Percentiles rank a stretch among this genome's conserved stretches.
phyloP scores from a whole-genome alignment of 2,888 invertebrate species.

The Drosophila cyrtoloma region DNA sequence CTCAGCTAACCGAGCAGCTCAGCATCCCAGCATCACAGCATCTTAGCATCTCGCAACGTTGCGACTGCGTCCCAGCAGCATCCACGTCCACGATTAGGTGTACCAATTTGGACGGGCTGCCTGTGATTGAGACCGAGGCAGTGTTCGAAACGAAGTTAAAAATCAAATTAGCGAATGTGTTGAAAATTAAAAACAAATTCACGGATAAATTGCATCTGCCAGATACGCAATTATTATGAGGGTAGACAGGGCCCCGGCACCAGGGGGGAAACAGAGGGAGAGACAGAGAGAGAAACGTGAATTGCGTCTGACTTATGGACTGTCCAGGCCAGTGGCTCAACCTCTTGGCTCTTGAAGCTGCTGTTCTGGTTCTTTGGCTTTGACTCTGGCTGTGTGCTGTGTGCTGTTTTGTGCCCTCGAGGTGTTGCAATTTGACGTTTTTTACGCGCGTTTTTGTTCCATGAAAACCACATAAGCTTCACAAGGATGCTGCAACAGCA shows the following conservation, averaged over 20 bases:
- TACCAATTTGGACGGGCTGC: conserved; percentile 78
- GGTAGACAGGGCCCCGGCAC: conserved; percentile 45
- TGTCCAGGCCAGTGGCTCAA: conserved; percentile 37
- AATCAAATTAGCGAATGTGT: conserved; percentile 86
- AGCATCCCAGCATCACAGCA: conserved; percentile 1
- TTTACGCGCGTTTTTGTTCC: conserved; percentile 82
- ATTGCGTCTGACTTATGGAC: conserved; percentile 67
- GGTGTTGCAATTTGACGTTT: conserved; percentile 85
- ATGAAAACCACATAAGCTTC: conserved; percentile 72
- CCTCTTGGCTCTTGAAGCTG: conserved; percentile 27
- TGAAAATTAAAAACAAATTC: conserved; percentile 86
- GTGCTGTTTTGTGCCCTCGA: conserved; percentile 70
- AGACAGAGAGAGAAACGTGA: conserved; percentile 26
- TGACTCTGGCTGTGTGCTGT: conserved; percentile 24
- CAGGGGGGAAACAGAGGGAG: background rate
- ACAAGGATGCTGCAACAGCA: conserved; percentile 45
- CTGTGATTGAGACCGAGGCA: conserved; percentile 80
- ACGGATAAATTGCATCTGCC: conserved; percentile 85
- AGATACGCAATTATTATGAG: conserved; percentile 84
- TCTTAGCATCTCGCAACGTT: conserved; percentile 7
- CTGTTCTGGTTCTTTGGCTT: conserved; percentile 42
- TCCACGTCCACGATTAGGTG: conserved; percentile 75
- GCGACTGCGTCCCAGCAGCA: conserved; percentile 32
- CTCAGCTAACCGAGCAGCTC: background rate
- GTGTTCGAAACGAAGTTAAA: conserved; percentile 83